Base-by-base conservation (phyloP, 2,888 invertebrate species). In the Anorthoa munda region DNA sequence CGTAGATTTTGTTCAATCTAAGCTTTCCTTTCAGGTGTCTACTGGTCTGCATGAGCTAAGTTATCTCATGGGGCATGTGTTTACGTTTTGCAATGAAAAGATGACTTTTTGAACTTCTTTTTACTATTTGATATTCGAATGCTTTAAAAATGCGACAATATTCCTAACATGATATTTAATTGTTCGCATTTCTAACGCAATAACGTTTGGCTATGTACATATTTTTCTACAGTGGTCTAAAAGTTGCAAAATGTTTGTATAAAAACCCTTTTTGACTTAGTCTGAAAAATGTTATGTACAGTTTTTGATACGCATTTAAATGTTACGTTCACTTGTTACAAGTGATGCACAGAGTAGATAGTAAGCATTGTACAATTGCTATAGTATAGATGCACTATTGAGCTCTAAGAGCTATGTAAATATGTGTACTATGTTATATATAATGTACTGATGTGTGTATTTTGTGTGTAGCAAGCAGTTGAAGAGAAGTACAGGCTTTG, bases 401-500 rank as follows among this genome's bases (percentile, higher is more conserved):
- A 79, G 82, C 84, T 84, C 79, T 50, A 9, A 51, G 83, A 84
- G 88, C 88, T 55, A 74, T 87, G 82, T 87, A 81, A 68, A 86
- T 81, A 55, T 39, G 13, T 55, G 7, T 50, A 60, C 13, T 48
- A 15, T 61, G 13, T 45, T 11, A 72, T 61, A 60, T 56, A 67
- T 17, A 61, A 39, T 39, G 39, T 79, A 82, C 72, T 85, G 75
- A 81, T 79, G 46, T 61, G 50, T 78, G 63, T 75, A 77, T 93
- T 89, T 67, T 86, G 86, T 87, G 86, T 94, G 85, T 97, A 99
- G 99, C 98, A 99, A 98, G 99, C 99, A 91, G 98, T 99, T 88
- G 98, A 99, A 96, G 99, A 99, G 94, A 99, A 99, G 95, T 99
- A 99, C 97, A 98, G 98, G 92, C 97, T 98, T 89, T 99, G 99